Evolutionary conservation across 2,797 vertebrate genomes (phyloP).

Genomic region (Myotis vivesi): DNA sequence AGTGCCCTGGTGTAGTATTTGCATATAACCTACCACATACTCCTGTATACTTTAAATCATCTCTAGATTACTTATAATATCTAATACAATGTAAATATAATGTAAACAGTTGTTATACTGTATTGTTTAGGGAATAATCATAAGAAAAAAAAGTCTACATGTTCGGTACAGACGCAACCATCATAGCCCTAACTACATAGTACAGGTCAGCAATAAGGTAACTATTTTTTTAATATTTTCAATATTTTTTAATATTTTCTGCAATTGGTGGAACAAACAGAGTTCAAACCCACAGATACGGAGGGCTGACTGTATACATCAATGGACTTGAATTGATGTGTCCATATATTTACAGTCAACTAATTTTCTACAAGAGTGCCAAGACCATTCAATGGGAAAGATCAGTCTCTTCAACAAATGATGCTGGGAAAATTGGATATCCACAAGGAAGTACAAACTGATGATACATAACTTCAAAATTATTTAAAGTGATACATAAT

Average conservation of each 20-base stretch:
- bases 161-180: background rate
- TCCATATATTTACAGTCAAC: background rate
- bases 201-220: background rate
- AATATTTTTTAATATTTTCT: background rate
- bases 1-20: background rate
- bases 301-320: background rate
- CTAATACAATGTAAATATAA: background rate
- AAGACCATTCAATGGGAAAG: background rate
- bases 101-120: background rate
- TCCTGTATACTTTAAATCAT: background rate
- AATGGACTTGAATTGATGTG: background rate
- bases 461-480: conserved; percentile 48
- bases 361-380: background rate
- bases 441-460: background rate
- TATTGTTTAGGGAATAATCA: background rate
- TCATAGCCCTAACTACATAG: background rate
- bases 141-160: background rate
- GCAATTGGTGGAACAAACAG: background rate
- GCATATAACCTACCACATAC: background rate
- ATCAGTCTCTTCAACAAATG: background rate
- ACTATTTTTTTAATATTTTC: background rate
- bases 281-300: background rate
- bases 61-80: background rate
- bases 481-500: conserved; percentile 13
- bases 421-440: background rate